Evolutionary conservation across 2,888 invertebrate genomes (phyloP), one percentile per base, ranked within the genome.

Genomic region (Nomada flava): DNA sequence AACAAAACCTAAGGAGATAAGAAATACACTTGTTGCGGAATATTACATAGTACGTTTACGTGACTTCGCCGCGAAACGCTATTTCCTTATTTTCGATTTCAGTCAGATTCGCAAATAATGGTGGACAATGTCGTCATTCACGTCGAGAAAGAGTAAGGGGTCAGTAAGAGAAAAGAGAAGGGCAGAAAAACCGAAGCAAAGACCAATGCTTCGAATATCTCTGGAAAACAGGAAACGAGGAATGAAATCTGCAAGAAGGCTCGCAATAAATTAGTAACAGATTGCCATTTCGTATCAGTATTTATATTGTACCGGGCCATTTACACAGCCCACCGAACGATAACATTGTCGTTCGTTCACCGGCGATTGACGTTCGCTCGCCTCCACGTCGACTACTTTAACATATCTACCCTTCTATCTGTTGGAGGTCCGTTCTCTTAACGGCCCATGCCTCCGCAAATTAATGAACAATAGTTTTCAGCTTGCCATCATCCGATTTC

Each of bases 91-190:
- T 86, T 67, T 26, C 52, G 57, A 76, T 76, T 76, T 76, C 53
- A 55, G 64, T 20, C 53, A 59, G 60, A 74, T 73, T 76, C 73
- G 64, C 71, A 65, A 64, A 79, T 82, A 75, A 78, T 74, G 83
- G 82, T 71, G 76, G 60, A 89, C 82, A 89, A 89, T 89, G 69
- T 70, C 63, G 76, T 72, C 79, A 87, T 87, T 89, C 85, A 82
- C n/a, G 69, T 68, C 63, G 67, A 57, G 65, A 70, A 76, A 60
- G 72, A 72, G 68, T 64, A 60, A 63, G 42, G 18, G 76, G 42
- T 53, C 20, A 57, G 59, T 13, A 36, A 36, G 29, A 26, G 42
- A 26, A 11, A 29, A 47, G 57, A 20, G 23, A 15, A 15, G 55
- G 65, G 50, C 20, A 29, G 60, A 63, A 72, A 68, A 68, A 71